Evolutionary conservation across 2,113 vertebrate species (phyloP).

Genomic region (Halichoerus grypus): DNA sequence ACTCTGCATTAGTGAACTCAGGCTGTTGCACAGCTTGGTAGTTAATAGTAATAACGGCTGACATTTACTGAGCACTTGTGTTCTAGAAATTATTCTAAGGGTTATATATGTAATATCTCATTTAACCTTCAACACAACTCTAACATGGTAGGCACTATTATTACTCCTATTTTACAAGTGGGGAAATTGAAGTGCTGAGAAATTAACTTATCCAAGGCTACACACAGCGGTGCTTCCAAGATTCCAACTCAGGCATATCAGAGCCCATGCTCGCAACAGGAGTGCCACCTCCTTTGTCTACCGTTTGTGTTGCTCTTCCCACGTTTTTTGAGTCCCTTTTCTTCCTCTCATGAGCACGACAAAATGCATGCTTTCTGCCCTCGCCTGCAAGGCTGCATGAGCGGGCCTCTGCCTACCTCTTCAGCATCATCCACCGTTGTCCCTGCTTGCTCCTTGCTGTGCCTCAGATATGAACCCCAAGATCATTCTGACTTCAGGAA

Average conservation of each 20-base stretch:
- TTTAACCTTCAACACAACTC: not conserved
- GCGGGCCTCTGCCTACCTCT: not conserved
- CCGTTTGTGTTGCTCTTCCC: not conserved
- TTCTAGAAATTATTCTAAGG: slow-evolving; percentile 34
- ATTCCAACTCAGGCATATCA: not conserved
- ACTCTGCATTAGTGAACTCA: not conserved
- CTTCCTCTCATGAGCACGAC: not conserved
- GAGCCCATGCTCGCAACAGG: not conserved
- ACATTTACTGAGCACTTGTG: not conserved
- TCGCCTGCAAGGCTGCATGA: not conserved
- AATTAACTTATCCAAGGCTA: not conserved
- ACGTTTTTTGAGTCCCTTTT: not conserved
- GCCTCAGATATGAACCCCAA: not conserved
- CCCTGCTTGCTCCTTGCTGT: not conserved
- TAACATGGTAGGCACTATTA: not conserved
- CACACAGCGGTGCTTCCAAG: not conserved
- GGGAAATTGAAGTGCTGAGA: slow-evolving; percentile 1
- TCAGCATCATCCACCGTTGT: not conserved
- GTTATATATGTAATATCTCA: not conserved
- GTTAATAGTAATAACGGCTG: not conserved
- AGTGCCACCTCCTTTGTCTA: not conserved
- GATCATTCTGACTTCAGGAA: not conserved
- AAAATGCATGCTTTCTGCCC: not conserved
- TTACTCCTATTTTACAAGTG: not conserved
- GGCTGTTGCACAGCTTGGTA: not conserved